Percentiles rank a stretch among this genome's conserved stretches.
Conservation (phyloP, 2,113 vertebrate genomes). For the Notarius lentiginosus region DNA sequence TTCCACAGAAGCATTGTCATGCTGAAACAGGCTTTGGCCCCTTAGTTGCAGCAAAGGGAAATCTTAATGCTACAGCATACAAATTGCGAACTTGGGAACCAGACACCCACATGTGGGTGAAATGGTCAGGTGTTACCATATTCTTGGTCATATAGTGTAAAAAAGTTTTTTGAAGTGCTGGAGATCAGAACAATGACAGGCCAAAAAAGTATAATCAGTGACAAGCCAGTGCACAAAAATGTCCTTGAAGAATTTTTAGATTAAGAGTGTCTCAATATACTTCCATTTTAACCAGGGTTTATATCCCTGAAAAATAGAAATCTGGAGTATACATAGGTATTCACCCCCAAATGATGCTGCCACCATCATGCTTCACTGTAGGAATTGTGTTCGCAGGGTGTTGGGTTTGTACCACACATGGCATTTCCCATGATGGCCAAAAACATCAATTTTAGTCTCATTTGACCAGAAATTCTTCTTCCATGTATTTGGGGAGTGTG, state of each 20-base stretch:
- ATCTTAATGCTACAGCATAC: neutral
- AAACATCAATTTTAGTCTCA: too few relatives aligned
- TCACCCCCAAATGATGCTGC: too few relatives aligned
- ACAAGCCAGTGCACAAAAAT: neutral
- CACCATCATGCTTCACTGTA: too few relatives aligned
- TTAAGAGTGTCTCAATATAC: neutral
- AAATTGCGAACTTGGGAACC: neutral
- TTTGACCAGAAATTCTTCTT: too few relatives aligned
- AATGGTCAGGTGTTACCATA: neutral
- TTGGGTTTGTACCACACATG: too few relatives aligned
- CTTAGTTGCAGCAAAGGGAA: neutral
- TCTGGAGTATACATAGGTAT: too few relatives aligned
- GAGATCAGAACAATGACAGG: neutral
- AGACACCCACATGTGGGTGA: neutral
- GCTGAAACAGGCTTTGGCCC: neutral
- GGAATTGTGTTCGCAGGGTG: too few relatives aligned
- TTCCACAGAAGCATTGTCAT: neutral
- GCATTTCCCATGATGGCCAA: too few relatives aligned
- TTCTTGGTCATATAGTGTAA: neutral
- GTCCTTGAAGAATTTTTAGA: neutral
- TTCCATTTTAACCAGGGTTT: neutral
- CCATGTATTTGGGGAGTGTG: too few relatives aligned
- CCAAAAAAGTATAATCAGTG: neutral
- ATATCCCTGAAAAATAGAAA: neutral
- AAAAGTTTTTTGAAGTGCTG: neutral